Evolutionary conservation across 2,113 vertebrate genomes (phyloP), one percentile per base, ranked within the genome.

Genomic region (Anhinga rufa): DNA sequence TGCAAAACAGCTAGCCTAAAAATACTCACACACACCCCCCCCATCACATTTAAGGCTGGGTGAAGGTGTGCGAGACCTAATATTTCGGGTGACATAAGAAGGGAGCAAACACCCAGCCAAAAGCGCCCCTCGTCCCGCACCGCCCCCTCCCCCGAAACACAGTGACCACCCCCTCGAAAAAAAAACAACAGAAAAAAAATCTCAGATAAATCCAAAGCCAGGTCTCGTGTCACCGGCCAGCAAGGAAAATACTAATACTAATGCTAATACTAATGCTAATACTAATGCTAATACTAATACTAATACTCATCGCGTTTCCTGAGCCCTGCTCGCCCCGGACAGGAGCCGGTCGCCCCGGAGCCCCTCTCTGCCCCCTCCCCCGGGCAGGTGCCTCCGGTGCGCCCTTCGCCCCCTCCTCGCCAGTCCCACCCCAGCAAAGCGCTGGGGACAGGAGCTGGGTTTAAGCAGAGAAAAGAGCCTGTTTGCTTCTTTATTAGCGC

Each of bases 401-500:
- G 4, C 40, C 57, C 86, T 6, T 20, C 16, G 31, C 24, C 46
- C 48, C 64, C 38, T 31, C 40, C 44, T 22, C 24, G 5, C 17
- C 68, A 12, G 6, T 16, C 48, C 71, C 90, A 49, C n/a, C 31
- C 3, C 34, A 66, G 77, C 29, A 32, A 62, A 90, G 49, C 40
- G 29, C 72, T 46, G 71, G 51, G 70, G 88, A 86, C 95, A 48
- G 95, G 75, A 95, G 92, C 83, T 24, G 57, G 17, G 34, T 44
- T 72, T 22, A 34, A 68, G 48, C 40, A 69, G n/a, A 54, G 86
- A 40, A 91, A 89, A 84, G 34, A 76, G 65, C 38, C 91, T 65
- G 80, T 87, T 77, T 51, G 70, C 74, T 84, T 88, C 96, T 94
- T 93, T 96, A 96, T 96, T 96, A 97, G 81, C 22, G 77, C 49